phyloP scores from a whole-genome alignment of 2,888 invertebrate species.

The Parnassius smintheus region DNA sequence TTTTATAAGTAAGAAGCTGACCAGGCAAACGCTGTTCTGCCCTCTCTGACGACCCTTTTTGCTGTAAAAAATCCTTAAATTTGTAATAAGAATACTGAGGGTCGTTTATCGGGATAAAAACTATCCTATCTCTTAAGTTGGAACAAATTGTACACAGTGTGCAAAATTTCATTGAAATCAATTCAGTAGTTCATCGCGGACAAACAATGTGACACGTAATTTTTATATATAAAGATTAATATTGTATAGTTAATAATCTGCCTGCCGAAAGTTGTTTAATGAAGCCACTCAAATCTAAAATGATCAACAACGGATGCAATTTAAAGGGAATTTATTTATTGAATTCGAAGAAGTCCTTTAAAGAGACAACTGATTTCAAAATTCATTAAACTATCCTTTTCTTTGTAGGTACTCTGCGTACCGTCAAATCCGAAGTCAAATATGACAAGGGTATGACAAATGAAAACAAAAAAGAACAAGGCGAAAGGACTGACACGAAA shows the following conservation, averaged over 20 bases:
- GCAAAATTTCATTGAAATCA: too few species aligned
- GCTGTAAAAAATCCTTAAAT: too few species aligned
- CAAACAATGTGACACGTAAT: too few species aligned
- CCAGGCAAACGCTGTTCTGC: too few species aligned
- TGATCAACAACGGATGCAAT: background rate
- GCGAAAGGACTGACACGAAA: constrained; percentile 7
- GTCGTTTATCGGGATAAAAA: too few species aligned
- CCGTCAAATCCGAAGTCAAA: constrained; percentile 28
- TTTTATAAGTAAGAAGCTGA: background rate
- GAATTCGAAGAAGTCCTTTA: background rate
- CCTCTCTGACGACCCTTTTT: too few species aligned
- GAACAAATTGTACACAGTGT: too few species aligned
- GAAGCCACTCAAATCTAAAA: background rate
- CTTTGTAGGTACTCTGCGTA: constrained; percentile 38
- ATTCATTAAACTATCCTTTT: constrained; percentile 34
- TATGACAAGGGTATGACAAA: constrained; percentile 15
- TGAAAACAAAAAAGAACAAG: constrained; percentile 11
- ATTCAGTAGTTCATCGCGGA: too few species aligned
- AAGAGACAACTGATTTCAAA: constrained; percentile 8
- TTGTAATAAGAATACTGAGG: too few species aligned
- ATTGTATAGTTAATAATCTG: background rate
- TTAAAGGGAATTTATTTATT: background rate
- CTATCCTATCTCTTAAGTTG: too few species aligned
- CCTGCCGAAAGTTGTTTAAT: background rate
- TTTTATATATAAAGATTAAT: too few species aligned